A percentile compares a stretch with the other conserved stretches of the same genome.
Conservation (phyloP, 2,113 vertebrate genomes). For the Tenrec ecaudatus region DNA sequence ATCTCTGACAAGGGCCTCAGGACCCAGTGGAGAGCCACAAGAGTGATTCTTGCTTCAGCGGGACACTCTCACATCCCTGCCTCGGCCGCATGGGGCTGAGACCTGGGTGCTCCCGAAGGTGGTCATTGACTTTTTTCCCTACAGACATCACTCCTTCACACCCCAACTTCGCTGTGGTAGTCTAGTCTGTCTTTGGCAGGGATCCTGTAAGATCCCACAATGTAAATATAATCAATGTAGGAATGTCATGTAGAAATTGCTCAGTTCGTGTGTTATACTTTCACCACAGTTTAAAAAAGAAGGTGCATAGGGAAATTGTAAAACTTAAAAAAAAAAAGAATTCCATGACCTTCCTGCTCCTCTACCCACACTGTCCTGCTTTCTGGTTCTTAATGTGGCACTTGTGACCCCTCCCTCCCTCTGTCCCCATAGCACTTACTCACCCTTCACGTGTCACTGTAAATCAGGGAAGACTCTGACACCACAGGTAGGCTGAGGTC, state of each 20-base stretch:
- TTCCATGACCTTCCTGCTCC: neutral
- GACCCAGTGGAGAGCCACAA: neutral
- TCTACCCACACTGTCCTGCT: neutral
- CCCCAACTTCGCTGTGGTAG: neutral
- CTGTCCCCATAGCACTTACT: neutral
- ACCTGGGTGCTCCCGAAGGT: neutral
- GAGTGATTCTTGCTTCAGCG: neutral
- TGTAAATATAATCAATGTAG: neutral
- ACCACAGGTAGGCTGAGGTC: neutral
- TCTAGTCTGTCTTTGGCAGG: neutral
- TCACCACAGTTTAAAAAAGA: too few relatives aligned
- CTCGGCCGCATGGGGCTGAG: neutral
- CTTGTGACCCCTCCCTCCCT: too few relatives aligned
- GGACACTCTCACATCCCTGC: slow-evolving; percentile 24
- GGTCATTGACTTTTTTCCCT: neutral
- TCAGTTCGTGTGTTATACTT: too few relatives aligned
- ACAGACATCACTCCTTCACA: neutral
- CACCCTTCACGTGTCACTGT: neutral
- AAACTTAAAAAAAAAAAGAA: neutral
- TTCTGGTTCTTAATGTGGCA: neutral
- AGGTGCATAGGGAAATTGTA: too few relatives aligned
- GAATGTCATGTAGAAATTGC: too few relatives aligned
- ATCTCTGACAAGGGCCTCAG: slow-evolving; percentile 27
- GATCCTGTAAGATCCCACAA: neutral
- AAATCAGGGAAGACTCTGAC: slow-evolving; percentile 17